Conservation (phyloP, 2,113 vertebrate genomes). For the Sylvia atricapilla region DNA sequence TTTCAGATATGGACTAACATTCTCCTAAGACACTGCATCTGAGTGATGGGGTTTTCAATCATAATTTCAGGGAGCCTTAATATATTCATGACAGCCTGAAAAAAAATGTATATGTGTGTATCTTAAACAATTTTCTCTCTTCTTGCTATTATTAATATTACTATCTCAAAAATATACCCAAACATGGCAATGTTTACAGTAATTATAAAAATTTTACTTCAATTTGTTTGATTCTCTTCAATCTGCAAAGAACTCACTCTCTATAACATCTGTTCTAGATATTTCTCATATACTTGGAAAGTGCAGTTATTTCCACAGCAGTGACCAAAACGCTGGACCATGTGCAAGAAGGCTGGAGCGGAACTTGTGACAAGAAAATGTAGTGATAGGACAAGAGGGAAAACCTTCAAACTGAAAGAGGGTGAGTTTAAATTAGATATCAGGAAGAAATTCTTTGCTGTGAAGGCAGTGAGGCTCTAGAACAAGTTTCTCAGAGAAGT, state of each 20-base stretch:
- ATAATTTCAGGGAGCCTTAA: neutral
- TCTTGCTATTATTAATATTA: neutral
- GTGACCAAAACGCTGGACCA: neutral
- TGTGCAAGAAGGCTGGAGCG: neutral
- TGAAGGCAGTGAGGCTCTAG: neutral
- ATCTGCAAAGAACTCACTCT: neutral
- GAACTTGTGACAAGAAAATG: neutral
- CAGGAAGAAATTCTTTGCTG: neutral
- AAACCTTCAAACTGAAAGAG: neutral
- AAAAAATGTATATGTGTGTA: neutral
- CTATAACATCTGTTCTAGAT: neutral
- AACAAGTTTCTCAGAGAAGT: neutral
- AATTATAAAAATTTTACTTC: neutral
- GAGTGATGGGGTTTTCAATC: neutral
- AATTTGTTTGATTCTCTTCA: neutral
- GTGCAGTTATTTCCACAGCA: neutral
- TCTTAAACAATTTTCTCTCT: neutral
- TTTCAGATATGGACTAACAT: neutral
- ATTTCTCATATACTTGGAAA: neutral
- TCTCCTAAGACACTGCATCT: neutral
- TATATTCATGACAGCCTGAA: neutral
- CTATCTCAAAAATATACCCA: neutral
- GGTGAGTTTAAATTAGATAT: neutral
- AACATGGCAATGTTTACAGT: neutral
- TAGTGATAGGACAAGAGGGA: neutral